These are phyloP conservation scores for Galemys pyrenaicus DNA, from an alignment of 2,113 vertebrate genomes.

Conservation along the genomic window DNA sequence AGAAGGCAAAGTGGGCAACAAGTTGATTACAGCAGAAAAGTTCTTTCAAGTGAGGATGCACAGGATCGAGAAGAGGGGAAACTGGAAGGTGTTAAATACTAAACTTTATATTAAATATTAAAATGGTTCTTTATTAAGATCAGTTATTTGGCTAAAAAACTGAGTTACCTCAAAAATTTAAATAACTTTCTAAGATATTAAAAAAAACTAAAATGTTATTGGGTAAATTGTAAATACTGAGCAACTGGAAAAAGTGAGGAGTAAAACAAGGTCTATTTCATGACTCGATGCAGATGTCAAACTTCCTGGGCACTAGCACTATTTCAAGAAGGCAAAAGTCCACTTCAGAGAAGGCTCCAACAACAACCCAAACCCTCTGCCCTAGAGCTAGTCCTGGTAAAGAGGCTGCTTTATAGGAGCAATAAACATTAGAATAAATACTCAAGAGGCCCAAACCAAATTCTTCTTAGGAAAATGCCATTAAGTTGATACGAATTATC, in stretches of 20 bases:
- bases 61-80: neutral
- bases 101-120: neutral
- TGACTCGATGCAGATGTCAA: neutral
- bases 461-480: neutral
- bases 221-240: neutral
- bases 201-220: neutral
- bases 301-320: neutral
- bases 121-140: neutral
- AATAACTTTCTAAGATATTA: slow-evolving; percentile 2
- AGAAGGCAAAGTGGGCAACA: neutral
- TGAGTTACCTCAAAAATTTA: neutral
- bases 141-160: slow-evolving; percentile 9
- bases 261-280: neutral
- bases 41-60: neutral
- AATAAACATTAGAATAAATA: neutral
- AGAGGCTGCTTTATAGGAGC: neutral
- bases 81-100: neutral
- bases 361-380: neutral
- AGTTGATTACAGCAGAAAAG: neutral
- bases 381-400: neutral
- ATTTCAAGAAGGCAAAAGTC: neutral
- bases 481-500: slow-evolving; percentile 1
- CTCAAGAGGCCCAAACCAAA: neutral
- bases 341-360: neutral
- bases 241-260: neutral